These are phyloP conservation scores for Drosophila lacertosa DNA, from an alignment of 1,140 invertebrate species.

Conservation along the genomic window DNA sequence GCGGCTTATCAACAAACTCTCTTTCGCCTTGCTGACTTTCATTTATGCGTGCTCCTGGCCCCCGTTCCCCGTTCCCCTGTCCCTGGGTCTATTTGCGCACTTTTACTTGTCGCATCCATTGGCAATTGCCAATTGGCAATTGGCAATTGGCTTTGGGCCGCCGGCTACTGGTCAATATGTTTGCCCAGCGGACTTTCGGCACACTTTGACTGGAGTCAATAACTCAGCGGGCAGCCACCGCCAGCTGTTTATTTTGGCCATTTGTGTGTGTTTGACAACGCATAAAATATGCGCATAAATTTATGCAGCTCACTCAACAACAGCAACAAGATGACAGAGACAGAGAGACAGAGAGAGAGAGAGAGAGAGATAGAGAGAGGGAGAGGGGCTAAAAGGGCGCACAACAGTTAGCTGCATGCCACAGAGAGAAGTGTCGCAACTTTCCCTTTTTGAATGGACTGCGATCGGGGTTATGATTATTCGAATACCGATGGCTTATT, in stretches of 20 bases:
- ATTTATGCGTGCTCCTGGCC: slow-evolving; percentile 62
- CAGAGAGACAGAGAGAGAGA: slow-evolving; percentile 1
- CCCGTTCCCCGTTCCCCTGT: background rate
- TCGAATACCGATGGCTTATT: slow-evolving; percentile 41
- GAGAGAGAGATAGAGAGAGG: background rate
- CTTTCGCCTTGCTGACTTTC: slow-evolving; percentile 74
- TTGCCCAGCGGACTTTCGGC: slow-evolving; percentile 53
- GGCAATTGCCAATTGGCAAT: no score
- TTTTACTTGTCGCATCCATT: slow-evolving; percentile 67
- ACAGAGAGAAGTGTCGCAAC: slow-evolving; percentile 62
- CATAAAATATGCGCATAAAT: slow-evolving; percentile 72
- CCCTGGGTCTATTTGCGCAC: slow-evolving; percentile 73
- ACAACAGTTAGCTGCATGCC: slow-evolving; percentile 24
- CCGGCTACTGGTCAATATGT: slow-evolving; percentile 48
- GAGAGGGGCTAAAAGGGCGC: slow-evolving; percentile 36
- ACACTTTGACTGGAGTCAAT: slow-evolving; percentile 49
- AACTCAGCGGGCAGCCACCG: slow-evolving; percentile 35
- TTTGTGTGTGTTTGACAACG: slow-evolving; percentile 58
- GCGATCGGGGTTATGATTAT: slow-evolving; percentile 66
- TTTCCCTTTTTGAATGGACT: slow-evolving; percentile 72
- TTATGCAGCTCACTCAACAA: slow-evolving; percentile 37
- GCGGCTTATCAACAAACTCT: slow-evolving; percentile 54
- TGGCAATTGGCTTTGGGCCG: no score
- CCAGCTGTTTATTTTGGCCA: slow-evolving; percentile 61
- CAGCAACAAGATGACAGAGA: slow-evolving; percentile 7